Evolutionary conservation across 30 jellyfish, hydroid and myxozoan species (phyloP).

Genomic region (Aurelia sp.): DNA sequence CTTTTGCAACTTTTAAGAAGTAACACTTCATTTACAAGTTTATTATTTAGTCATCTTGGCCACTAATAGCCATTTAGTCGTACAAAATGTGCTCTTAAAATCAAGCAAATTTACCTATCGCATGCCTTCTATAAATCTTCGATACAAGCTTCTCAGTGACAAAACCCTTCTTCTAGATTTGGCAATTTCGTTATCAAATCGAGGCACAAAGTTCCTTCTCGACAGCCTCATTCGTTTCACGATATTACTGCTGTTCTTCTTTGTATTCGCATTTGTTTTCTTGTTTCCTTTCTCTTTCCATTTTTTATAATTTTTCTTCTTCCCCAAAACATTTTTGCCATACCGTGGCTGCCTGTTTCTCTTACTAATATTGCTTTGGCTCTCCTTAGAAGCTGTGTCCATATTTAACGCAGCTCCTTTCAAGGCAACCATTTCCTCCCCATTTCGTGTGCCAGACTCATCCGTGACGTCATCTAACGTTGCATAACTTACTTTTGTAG

Average conservation of each 20-base stretch:
- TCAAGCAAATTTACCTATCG: background rate
- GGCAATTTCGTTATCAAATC: background rate
- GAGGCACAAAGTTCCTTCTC: background rate
- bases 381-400: too few species aligned
- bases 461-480: background rate
- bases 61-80: too few species aligned
- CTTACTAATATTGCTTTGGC: background rate
- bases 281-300: background rate
- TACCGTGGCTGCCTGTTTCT: constrained; percentile 5
- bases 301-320: background rate
- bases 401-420: too few species aligned
- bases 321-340: background rate
- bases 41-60: too few species aligned
- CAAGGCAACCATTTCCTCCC: too few species aligned
- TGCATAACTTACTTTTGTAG: background rate
- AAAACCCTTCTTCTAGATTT: constrained; percentile 2
- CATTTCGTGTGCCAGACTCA: background rate
- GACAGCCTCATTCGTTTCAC: background rate
- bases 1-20: too few species aligned
- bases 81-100: too few species aligned
- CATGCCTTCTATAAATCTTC: background rate
- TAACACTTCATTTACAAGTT: too few species aligned
- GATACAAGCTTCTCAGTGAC: constrained; percentile 5
- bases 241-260: background rate
- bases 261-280: background rate